Percentiles rank a stretch among this genome's conserved stretches.
phyloP scores from a whole-genome alignment of 2,113 vertebrate genomes.

The Xyrauchen texanus region DNA sequence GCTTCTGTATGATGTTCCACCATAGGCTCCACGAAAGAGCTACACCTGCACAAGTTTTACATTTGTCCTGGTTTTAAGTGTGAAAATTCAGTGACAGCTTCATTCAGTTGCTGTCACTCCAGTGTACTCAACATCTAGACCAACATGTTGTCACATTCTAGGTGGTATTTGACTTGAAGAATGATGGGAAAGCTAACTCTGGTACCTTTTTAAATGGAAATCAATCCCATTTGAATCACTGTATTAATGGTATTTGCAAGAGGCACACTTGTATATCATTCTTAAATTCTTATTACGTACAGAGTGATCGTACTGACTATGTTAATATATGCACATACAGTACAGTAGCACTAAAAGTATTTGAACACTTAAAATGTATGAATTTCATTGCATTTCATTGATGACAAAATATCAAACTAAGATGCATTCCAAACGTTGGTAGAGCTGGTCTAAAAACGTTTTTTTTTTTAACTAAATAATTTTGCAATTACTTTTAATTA shows the following conservation, averaged over 20 bases:
- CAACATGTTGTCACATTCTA: slow-evolving; percentile 25
- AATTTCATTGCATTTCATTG: too few species aligned
- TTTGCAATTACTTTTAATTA: too few species aligned
- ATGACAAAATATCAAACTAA: too few species aligned
- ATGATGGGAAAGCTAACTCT: neutral
- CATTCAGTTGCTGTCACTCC: slow-evolving; percentile 47
- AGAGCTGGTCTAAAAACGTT: too few species aligned
- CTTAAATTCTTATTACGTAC: too few species aligned
- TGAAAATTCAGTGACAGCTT: slow-evolving; percentile 47
- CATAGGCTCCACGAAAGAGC: slow-evolving; percentile 43
- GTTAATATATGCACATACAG: neutral
- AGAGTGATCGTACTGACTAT: neutral
- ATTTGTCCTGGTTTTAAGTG: slow-evolving; percentile 41
- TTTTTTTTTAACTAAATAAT: too few species aligned
- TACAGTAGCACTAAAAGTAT: too few species aligned
- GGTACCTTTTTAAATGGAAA: neutral
- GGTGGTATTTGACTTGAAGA: slow-evolving; percentile 48
- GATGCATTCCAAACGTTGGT: too few species aligned
- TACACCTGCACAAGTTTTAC: slow-evolving; percentile 36
- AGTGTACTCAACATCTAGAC: slow-evolving; percentile 9
- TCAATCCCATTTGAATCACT: neutral
- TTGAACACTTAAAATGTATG: too few species aligned
- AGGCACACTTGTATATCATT: too few species aligned
- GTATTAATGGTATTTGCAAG: neutral
- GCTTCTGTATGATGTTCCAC: slow-evolving; percentile 42